Evolutionary conservation across 2,797 vertebrate species (phyloP), one percentile per base, ranked within the genome.

Genomic region (Mormyrus proboscirostris): DNA sequence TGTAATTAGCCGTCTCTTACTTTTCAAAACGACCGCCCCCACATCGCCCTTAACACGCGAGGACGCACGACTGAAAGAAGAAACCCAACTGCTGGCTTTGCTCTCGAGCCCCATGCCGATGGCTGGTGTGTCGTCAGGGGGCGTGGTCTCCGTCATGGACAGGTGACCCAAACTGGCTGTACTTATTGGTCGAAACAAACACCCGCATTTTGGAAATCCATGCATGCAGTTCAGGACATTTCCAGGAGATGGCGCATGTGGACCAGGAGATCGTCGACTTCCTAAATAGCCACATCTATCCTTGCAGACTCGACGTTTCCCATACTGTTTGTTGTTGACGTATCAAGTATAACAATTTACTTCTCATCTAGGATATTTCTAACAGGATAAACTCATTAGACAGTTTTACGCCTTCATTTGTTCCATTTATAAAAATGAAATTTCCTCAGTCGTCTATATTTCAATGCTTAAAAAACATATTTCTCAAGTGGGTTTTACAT

Each of bases 171-270:
- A 29, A 49, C 87, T 47, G 76, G 88, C 83, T 59, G 53, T 19
- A 4, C 33, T 8, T 87, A 12, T 57, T 53, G 84, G 84, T 38
- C 53, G 53, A 44, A 87, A 59, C 29, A 50, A 51, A 25, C 22
- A 57, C 19, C 44, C 22, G 25, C 6, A 33, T 2, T 9, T 55
- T 12, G 76, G 33, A 82, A 73, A 89, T 47, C 6, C 12, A 59
- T 12, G 8, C 25, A 50, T 50, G 50, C 38, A 88, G 59, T 91
- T 82, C 91, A 73, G 22, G 2, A 1, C 22, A 4, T 89, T 88
- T 90, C 95, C 96, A 95, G 92, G 92, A 96, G 96, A 95, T 95
- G 95, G 95, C 94, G 93, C 91, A 89, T 93, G 90, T 92, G 93
- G 94, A 94, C 94, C 92, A 93, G 90, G 47, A 76, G 29, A 38